A percentile compares a stretch with the other conserved stretches of the same genome.
These are phyloP conservation scores for Alentia gelatinosa DNA, from an alignment of 2,888 invertebrate species.

Conservation along the genomic window DNA sequence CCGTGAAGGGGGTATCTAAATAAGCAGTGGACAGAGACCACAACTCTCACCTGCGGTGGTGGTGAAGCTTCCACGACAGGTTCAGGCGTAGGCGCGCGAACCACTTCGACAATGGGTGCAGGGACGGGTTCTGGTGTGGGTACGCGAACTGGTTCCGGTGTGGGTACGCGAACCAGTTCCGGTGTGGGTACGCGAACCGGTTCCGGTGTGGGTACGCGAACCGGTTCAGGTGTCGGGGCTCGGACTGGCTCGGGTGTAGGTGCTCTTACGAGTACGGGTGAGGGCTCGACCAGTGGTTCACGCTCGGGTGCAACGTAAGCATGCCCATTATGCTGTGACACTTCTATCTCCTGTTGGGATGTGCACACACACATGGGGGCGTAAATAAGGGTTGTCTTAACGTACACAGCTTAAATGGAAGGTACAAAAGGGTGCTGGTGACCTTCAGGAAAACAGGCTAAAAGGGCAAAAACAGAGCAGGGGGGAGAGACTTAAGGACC, in stretches of 20 bases:
- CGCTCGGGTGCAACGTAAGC: background rate
- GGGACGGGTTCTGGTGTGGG: background rate
- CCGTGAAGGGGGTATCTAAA: no score
- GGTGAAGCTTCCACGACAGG: no score
- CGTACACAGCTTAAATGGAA: no score
- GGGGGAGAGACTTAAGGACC: no score
- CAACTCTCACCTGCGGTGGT: no score
- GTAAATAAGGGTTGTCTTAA: no score
- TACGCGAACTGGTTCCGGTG: background rate
- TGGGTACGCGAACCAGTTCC: background rate
- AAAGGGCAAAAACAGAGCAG: no score
- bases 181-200: conserved; percentile 6
- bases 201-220: conserved; percentile 17
- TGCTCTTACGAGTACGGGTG: background rate
- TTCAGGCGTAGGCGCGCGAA: conserved; percentile 12
- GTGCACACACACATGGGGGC: background rate
- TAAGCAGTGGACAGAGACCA: no score
- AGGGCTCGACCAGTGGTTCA: background rate
- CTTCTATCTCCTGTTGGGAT: conserved; percentile 29
- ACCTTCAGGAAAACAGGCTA: no score
- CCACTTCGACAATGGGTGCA: background rate
- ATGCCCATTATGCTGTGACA: conserved; percentile 11
- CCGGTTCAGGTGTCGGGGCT: background rate
- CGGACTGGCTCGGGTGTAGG: conserved; percentile 17
- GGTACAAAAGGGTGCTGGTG: no score